Conservation (phyloP, 2,797 vertebrate species). For the Lepus townsendii region DNA sequence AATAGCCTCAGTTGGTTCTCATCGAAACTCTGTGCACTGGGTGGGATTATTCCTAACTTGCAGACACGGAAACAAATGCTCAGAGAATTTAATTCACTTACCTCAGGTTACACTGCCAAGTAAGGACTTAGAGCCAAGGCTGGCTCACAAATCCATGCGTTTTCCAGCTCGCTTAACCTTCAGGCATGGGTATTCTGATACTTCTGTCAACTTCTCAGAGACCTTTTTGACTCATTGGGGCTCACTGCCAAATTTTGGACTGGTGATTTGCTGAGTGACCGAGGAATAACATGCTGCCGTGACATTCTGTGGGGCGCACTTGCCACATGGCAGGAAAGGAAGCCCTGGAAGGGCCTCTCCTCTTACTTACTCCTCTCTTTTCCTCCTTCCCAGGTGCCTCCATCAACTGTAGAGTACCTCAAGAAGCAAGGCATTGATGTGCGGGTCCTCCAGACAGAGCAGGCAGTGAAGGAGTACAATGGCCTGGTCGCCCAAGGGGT, state of each 20-base stretch:
- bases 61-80: neutral
- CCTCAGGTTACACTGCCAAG: neutral
- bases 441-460: conserved; percentile 93
- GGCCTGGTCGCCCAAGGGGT: conserved; percentile 90
- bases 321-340: conserved; percentile 3
- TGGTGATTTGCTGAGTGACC: neutral
- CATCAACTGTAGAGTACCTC: conserved; percentile 93
- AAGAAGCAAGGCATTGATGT: conserved; percentile 92
- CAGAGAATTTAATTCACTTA: conserved; percentile 36
- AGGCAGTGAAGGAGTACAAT: conserved; percentile 95
- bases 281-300: conserved; percentile 2
- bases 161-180: neutral
- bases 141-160: neutral
- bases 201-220: neutral
- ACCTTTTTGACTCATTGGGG: neutral
- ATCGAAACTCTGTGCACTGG: neutral
- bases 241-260: neutral
- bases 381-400: conserved; percentile 91
- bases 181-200: neutral
- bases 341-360: neutral
- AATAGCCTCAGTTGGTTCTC: neutral
- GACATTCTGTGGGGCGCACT: neutral
- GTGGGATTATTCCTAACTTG: neutral
- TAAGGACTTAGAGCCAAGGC: conserved; percentile 23
- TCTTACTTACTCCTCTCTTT: neutral